Base-by-base conservation (phyloP, 2,113 vertebrate genomes). In the Etheostoma spectabile region DNA sequence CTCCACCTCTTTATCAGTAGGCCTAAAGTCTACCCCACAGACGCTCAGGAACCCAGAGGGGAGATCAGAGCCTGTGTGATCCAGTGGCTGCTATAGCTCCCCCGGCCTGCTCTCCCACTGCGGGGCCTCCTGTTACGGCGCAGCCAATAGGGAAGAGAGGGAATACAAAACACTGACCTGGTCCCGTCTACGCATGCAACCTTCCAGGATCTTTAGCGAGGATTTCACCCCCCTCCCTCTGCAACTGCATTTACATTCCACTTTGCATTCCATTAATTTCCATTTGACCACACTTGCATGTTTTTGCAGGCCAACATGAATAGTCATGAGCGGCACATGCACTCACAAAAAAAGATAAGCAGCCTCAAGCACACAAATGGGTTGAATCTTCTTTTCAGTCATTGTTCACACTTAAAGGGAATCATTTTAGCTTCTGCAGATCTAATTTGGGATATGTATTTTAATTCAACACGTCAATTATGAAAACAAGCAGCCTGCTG, bases 41-140 rank as follows among this genome's bases (percentile, higher is more conserved):
- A 88, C 49, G 55, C 68, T 68, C n/a, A 77, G 74, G 78, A 86
- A 86, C 84, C 88, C 82, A 77, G 77, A 87, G 68, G 84, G 83
- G 63, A 83, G 84, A 91, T 91, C 86, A 93, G 92, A 93, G 93
- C 78, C 56, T 70, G 74, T 85, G 88, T 90, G 91, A 92, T 93
- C 86, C 86, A 84, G 82, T 82, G 86, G 89, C 87, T 89, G 82
- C 90, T 88, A 83, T 71, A 86, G 85, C 88, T 86, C 85, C 76
- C 80, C 71, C 19, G 12, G 80, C 74, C 82, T 56, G 79, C 80
- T 86, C 77, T 82, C 85, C 89, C 83, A 74, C 77, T 66, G 77
- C 46, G 52, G 86, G 78, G 86, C 85, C 88, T 84, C 86, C 87
- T 51, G 78, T 88, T 86, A 79, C n/a, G 8, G 77, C 0, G 27